Evolutionary conservation across 2,888 invertebrate species (phyloP), one percentile per base, ranked within the genome.

Genomic region (Xestoiulus laeticollis): DNA sequence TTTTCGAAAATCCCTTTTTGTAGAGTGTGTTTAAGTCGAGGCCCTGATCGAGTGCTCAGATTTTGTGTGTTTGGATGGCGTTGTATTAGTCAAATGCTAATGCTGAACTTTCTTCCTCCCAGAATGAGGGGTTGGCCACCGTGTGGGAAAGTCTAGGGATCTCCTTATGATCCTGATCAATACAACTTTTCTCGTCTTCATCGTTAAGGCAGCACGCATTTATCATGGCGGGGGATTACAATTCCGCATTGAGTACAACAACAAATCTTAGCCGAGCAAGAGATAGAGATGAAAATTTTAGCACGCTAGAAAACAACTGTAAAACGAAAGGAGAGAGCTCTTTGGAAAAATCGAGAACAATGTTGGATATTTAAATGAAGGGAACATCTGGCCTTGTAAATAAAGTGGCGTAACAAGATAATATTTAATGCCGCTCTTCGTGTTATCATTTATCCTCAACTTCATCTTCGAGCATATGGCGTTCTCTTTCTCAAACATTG

Each of bases 101-200:
- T 30, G 78, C 78, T 30, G 26, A 78, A 78, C 78, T 30, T 59
- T 78, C 30, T 78, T 78, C 78, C 78, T 78, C 78, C 30, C 30
- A 1, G 30, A 30, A 78, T 19, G 16, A 19, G 16, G 78, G 78
- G 30, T 8, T 78, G 78, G 78, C 26, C 78, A 78, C 14, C 78
- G 78, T 78, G 78, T 78, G n/a, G n/a, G 78, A 78, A 78, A 78
- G 26, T 78, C 30, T 26, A 26, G 78, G 78, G 78, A 78, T 78
- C 78, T 78, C 78, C 78, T 78, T 78, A 78, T 78, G 78, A 78
- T 78, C 78, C 78, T 78, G 78, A 78, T 78, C 78, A 78, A 78
- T 78, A 78, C 14, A 78, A 78, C 78, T 78, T 78, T 78, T 78
- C 78, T 78, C 78, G 78, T 78, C 78, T 78, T 78, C 78, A 78